Evolutionary conservation across 1,140 invertebrate genomes (phyloP).

Genomic region (Heterodera carotae): DNA sequence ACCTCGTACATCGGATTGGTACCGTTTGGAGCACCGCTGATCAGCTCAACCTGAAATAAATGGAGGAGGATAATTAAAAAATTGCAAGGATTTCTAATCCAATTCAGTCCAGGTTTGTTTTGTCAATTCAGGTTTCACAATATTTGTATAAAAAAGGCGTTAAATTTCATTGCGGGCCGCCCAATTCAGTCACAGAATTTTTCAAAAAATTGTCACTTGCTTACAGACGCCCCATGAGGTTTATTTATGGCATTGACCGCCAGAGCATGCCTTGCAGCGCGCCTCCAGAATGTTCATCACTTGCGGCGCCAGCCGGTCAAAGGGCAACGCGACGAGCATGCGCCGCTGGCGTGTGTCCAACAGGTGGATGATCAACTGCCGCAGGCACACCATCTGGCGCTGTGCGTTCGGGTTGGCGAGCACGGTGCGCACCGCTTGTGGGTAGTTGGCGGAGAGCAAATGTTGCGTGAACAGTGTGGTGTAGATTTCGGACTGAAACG

Average conservation of each 20-base stretch:
- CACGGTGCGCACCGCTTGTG: slow-evolving; percentile 41
- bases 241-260: background rate
- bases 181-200: too few relatives aligned
- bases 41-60: background rate
- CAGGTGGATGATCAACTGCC: slow-evolving; percentile 38
- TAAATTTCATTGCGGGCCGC: too few relatives aligned
- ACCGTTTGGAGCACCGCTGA: background rate
- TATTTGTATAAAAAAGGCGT: too few relatives aligned
- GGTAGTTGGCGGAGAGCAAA: slow-evolving; percentile 28
- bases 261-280: slow-evolving; percentile 20
- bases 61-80: background rate
- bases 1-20: slow-evolving; percentile 42
- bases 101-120: too few relatives aligned
- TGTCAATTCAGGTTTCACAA: too few relatives aligned
- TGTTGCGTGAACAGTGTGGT: slow-evolving; percentile 50
- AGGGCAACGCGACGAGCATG: slow-evolving; percentile 39
- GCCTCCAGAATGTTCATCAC: slow-evolving; percentile 46
- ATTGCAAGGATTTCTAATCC: background rate
- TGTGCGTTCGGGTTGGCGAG: slow-evolving; percentile 41
- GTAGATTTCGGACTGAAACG: slow-evolving; percentile 36
- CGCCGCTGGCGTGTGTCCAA: slow-evolving; percentile 36
- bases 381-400: slow-evolving; percentile 35
- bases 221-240: too few relatives aligned
- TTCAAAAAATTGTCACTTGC: too few relatives aligned
- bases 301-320: slow-evolving; percentile 31